These are phyloP conservation scores for Synergus laeviventris DNA, from an alignment of 2,888 invertebrate genomes.

Conservation along the genomic window DNA sequence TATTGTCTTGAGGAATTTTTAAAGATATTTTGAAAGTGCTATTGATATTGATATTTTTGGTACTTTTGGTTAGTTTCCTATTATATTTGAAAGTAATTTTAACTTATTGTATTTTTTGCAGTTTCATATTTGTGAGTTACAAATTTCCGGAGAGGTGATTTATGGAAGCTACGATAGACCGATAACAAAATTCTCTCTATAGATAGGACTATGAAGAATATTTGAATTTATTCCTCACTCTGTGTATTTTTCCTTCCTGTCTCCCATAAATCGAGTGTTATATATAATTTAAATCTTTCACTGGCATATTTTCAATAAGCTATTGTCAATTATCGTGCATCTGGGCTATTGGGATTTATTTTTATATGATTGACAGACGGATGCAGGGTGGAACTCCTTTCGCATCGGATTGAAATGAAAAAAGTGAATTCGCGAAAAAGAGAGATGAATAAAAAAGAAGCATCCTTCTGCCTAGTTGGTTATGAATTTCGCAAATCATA, in stretches of 20 bases:
- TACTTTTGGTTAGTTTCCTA: too few species aligned
- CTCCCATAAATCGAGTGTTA: constrained; percentile 55
- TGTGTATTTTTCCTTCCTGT: constrained; percentile 42
- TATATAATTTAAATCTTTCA: constrained; percentile 63
- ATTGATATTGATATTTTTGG: too few species aligned
- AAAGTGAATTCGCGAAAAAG: constrained; percentile 42
- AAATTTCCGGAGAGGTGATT: constrained; percentile 1
- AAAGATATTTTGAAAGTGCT: too few species aligned
- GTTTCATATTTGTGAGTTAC: too few species aligned
- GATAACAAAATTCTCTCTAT: constrained; percentile 27
- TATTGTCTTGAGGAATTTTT: too few species aligned
- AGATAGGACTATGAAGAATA: constrained; percentile 17
- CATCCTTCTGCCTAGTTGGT: background rate
- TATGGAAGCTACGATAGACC: constrained; percentile 7
- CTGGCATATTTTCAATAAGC: constrained; percentile 69
- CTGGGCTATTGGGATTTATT: constrained; percentile 64
- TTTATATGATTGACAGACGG: constrained; percentile 66
- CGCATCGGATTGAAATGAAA: constrained; percentile 52
- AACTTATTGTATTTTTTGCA: too few species aligned
- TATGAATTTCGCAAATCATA: constrained; percentile 39
- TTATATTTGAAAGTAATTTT: too few species aligned
- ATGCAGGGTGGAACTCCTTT: constrained; percentile 46
- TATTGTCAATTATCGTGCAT: constrained; percentile 69
- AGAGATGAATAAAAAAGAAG: constrained; percentile 21
- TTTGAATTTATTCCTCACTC: constrained; percentile 44